phyloP scores from a whole-genome alignment of 2,113 vertebrate species.

The Megalops atlanticus region DNA sequence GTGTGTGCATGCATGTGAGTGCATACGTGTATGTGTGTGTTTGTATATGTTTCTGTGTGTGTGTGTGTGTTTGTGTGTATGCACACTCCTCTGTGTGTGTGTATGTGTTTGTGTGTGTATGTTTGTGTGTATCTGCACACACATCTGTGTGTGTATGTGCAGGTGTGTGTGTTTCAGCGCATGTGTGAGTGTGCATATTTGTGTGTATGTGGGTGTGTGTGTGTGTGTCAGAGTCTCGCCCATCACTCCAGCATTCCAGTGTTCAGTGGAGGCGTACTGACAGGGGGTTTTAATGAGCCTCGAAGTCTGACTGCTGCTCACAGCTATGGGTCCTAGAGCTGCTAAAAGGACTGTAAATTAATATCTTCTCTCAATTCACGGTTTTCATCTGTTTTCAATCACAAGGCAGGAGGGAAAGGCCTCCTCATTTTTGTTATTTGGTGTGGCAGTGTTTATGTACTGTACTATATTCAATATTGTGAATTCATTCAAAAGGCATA shows the following conservation, averaged over 20 bases:
- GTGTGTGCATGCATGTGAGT: constrained; percentile 22
- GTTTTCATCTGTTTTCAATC: not conserved
- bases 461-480: not conserved
- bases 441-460: not conserved
- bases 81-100: constrained; percentile 31
- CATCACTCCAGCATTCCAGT: constrained; percentile 1
- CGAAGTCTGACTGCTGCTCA: constrained; percentile 14
- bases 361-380: not conserved
- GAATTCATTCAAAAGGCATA: not conserved
- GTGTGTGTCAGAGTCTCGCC: not conserved
- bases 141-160: constrained; percentile 8
- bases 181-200: constrained; percentile 8
- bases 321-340: constrained; percentile 15
- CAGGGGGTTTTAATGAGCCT: not conserved
- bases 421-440: too few relatives aligned
- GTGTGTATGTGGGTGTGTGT: not conserved
- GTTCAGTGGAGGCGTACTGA: not conserved
- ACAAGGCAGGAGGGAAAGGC: not conserved
- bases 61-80: constrained; percentile 16
- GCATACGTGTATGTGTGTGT: constrained; percentile 10
- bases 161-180: constrained; percentile 4
- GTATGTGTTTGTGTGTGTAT: constrained; percentile 29
- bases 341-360: constrained; percentile 29
- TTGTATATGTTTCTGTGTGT: not conserved
- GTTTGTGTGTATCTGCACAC: too few relatives aligned